Conservation (phyloP, 2,113 vertebrate species). For the Perccottus glenii region DNA sequence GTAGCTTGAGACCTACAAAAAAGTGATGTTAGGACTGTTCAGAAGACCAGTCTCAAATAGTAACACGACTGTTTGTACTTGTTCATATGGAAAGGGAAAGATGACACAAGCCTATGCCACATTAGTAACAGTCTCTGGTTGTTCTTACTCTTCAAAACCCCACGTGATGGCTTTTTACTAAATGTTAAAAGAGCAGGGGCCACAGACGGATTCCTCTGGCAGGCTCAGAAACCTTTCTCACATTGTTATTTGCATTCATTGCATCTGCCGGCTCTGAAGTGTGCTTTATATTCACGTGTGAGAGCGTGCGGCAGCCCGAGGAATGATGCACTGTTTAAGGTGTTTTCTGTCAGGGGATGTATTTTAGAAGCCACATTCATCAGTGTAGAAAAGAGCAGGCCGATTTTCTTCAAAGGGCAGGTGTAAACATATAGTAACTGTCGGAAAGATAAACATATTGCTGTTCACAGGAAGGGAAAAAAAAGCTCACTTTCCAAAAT, state of each 20-base stretch:
- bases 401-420: conserved; percentile 50
- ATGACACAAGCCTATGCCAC: conserved; percentile 57
- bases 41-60: too few species aligned
- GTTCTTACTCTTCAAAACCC: conserved; percentile 63
- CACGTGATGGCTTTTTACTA: conserved; percentile 65
- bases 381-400: conserved; percentile 48
- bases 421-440: conserved; percentile 35
- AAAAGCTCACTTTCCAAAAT: conserved; percentile 24
- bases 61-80: too few species aligned
- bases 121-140: conserved; percentile 59
- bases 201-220: conserved; percentile 40
- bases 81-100: conserved; percentile 37
- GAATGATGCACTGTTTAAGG: conserved; percentile 50
- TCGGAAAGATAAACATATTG: conserved; percentile 35
- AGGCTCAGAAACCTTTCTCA: conserved; percentile 44
- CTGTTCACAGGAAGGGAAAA: conserved; percentile 2
- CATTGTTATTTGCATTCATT: conserved; percentile 60
- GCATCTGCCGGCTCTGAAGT: conserved; percentile 54
- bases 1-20: too few species aligned
- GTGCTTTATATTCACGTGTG: conserved; percentile 60
- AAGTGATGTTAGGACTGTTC: too few species aligned
- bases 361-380: conserved; percentile 57
- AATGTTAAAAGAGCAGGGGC: conserved; percentile 69
- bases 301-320: conserved; percentile 17
- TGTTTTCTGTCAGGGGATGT: conserved; percentile 48